Base-by-base conservation (phyloP, 37 sponge, comb jelly and placozoan species). In the Axinella damicornis region DNA sequence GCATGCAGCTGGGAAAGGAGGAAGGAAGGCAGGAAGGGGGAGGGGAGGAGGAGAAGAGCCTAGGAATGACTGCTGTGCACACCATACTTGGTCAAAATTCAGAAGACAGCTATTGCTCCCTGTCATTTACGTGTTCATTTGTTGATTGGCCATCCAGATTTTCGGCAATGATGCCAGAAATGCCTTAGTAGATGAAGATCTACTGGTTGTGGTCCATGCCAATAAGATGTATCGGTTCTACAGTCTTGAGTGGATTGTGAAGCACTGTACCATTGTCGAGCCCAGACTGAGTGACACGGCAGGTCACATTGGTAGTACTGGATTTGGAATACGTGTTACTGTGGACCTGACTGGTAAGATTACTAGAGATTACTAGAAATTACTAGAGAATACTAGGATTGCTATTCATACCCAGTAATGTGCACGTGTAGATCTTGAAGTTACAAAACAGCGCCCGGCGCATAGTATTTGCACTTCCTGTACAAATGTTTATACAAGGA, bases 141-240 rank as follows among this genome's bases (percentile, higher is more conserved):
- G 4, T 4, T 46, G 46, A 46, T 46, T 46, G 46, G 46, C 6
- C 33, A 21, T 38, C 11, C 59, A 92, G 93, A 74, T 93, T 30
- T 93, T 93, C 81, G 93, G 93, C 33, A n/a, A 53, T 22, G 82
- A 92, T 27, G 37, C 85, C 30, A 62, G 13, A 11, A 89, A 93
- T 76, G 90, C 78, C 22, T 69, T 57, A 0, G 57, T 93, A 18
- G 61, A 67, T 39, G 83, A 83, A 32, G 86, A 89, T 41, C 21
- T 88, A 9, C 74, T 93, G 75, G 73, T 89, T 28, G 57, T 87
- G 30, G 20, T 24, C 0, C 80, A 89, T 62, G 30, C 52, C 2
- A 54, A 38, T 5, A 57, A 16, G 14, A 24, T 35, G 1, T 72
- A 55, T 36, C 34, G 70, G 22, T 74, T 83, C 57, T 90, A 90